Evolutionary conservation across 2,888 invertebrate species (phyloP).

Genomic region (Dynastes maya): DNA sequence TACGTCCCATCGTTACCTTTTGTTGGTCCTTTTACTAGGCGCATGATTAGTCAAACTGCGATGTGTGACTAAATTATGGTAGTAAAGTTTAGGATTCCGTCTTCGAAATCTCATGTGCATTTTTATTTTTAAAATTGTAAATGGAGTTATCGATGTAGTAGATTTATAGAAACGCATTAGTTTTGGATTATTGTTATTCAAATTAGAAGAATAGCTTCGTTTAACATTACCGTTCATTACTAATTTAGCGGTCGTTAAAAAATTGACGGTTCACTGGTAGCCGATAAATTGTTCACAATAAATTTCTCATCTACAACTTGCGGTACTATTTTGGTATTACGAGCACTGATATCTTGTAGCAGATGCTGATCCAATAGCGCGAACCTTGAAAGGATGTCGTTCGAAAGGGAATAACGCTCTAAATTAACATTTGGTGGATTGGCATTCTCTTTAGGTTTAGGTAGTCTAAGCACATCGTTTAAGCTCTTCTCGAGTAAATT

Average conservation of each 20-base stretch:
- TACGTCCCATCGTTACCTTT: background rate
- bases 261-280: too few relatives aligned
- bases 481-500: background rate
- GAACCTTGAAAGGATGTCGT: background rate
- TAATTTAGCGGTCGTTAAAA: too few relatives aligned
- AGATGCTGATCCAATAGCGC: conserved; percentile 5
- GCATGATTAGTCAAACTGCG: background rate
- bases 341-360: background rate
- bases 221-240: background rate
- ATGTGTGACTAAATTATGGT: background rate
- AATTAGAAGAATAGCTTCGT: background rate
- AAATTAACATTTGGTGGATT: too few relatives aligned
- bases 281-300: background rate
- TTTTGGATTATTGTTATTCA: background rate
- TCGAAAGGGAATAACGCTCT: conserved; percentile 4
- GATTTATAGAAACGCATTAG: background rate
- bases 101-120: background rate
- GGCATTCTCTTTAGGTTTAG: background rate
- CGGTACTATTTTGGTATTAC: background rate
- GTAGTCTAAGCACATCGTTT: background rate
- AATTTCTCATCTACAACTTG: background rate
- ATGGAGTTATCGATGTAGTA: background rate
- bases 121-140: background rate
- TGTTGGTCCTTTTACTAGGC: background rate
- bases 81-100: background rate